Evolutionary conservation across 2,797 vertebrate genomes (phyloP), one percentile per base, ranked within the genome.

Genomic region (Tokudaia tokunoshimensis): DNA sequence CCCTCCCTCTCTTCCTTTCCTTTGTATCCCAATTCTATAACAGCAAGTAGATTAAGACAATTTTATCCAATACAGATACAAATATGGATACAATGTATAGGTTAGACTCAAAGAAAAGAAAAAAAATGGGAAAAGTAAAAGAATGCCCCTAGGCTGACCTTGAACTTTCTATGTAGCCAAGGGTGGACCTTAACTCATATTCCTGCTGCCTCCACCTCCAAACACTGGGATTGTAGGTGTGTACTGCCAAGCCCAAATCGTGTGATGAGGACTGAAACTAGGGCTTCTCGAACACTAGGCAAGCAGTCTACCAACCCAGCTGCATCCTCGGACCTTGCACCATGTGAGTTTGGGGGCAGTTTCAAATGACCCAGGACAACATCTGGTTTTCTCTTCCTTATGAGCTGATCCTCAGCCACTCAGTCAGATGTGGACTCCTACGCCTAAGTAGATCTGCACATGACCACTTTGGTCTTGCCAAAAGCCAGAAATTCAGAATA

Each of bases 371-470:
- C 19, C 47, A 87, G 47, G 91, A 84, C n/a, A 59, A 7, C 31
- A 13, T 12, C 10, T 70, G 57, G 3, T 52, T 96, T 74, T 94
- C 83, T 83, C 72, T 89, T 95, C 86, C 50, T 83, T 75, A 26
- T 5, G 63, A 61, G 41, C 29, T 20, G 26, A 14, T 34, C 37
- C 13, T 44, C 37, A 55, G 1, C 41, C 37, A 44, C 20, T 50
- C 31, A 50, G 3, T 57, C 37, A 61, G 37, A 10, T 24, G 31
- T 65, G 31, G 63, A 72, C 44, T 79, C 47, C 72, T 37, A 57
- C 7, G 9, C 59, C 26, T 44, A 57, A 41, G 31, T 75, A 82
- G 22, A 29, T 29, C 80, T 81, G 6, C 20, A 26, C 31, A 15
- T 67, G 17, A 41, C 83, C 8, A 44, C 65, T 70, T 81, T 91